Evolutionary conservation across 2,888 invertebrate genomes (phyloP).

Genomic region (Kuschelorhynchus macadamiae): DNA sequence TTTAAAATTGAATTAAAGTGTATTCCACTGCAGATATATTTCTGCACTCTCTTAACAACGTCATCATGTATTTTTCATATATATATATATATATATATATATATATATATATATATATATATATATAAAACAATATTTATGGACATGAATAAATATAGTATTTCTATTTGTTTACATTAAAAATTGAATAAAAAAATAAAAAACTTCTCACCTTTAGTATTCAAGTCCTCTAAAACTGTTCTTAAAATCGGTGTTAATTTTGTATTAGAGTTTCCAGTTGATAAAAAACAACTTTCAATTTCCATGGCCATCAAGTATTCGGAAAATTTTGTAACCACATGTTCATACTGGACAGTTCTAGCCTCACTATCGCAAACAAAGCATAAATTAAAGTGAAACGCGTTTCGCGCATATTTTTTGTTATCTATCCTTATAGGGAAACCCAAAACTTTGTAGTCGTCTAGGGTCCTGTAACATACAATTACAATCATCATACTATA

Average conservation of each 20-base stretch:
- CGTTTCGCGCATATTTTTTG: constrained; percentile 91
- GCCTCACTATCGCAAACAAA: constrained; percentile 94
- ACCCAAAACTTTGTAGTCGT: constrained; percentile 90
- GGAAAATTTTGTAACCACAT: constrained; percentile 93
- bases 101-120: no score
- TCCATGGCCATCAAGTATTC: constrained; percentile 93
- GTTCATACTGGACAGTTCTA: constrained; percentile 92
- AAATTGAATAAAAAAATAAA: no score
- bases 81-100: no score
- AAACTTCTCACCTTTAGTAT: constrained; percentile 73
- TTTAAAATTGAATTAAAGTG: no score
- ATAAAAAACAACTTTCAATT: constrained; percentile 88
- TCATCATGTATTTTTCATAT: no score
- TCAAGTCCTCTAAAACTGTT: constrained; percentile 86
- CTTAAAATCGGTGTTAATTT: constrained; percentile 83
- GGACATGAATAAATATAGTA: no score
- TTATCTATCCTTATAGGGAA: constrained; percentile 93
- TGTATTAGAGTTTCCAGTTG: constrained; percentile 75
- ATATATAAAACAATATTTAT: no score
- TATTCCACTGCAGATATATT: no score
- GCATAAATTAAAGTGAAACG: constrained; percentile 95
- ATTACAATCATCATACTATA: no score
- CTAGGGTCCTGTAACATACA: constrained; percentile 73
- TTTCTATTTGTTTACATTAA: no score
- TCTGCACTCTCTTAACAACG: no score